Conservation (phyloP, 2,888 invertebrate species). For the Coremacera marginata region DNA sequence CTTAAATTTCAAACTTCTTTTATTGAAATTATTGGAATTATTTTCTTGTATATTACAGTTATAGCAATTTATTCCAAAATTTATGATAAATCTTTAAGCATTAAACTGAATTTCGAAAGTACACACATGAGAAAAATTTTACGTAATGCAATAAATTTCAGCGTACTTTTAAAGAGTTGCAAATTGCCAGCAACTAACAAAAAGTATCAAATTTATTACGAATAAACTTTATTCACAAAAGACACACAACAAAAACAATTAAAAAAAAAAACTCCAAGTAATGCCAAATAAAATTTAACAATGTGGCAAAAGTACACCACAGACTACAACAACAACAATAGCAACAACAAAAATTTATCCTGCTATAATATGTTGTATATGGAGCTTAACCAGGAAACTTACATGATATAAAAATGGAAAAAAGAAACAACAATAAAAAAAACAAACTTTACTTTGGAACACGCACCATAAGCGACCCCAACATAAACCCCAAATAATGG, state of each 20-base stretch:
- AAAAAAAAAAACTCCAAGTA: slow-evolving; percentile 5
- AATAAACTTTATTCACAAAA: background rate
- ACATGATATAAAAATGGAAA: slow-evolving; percentile 21
- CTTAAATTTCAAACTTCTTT: no score
- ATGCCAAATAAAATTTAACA: slow-evolving; percentile 38
- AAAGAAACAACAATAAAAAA: slow-evolving; percentile 38
- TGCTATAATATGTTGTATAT: background rate
- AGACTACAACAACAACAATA: slow-evolving; percentile 33
- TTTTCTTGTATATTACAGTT: no score
- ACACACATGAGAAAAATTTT: no score
- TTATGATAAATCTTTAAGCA: no score
- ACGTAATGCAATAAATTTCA: no score
- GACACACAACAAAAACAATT: background rate
- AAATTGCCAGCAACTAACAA: no score
- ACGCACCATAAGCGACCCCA: slow-evolving; percentile 24
- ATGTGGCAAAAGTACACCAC: slow-evolving; percentile 29
- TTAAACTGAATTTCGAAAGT: no score
- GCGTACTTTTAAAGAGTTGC: no score
- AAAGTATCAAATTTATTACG: no score
- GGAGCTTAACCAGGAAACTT: background rate
- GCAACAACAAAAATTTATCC: slow-evolving; percentile 10
- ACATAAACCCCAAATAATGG: slow-evolving; percentile 15
- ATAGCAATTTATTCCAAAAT: no score
- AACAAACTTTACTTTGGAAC: slow-evolving; percentile 11
- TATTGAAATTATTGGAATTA: no score